Evolutionary conservation across 2,113 vertebrate genomes (phyloP).

Genomic region (Platysteira castanea): DNA sequence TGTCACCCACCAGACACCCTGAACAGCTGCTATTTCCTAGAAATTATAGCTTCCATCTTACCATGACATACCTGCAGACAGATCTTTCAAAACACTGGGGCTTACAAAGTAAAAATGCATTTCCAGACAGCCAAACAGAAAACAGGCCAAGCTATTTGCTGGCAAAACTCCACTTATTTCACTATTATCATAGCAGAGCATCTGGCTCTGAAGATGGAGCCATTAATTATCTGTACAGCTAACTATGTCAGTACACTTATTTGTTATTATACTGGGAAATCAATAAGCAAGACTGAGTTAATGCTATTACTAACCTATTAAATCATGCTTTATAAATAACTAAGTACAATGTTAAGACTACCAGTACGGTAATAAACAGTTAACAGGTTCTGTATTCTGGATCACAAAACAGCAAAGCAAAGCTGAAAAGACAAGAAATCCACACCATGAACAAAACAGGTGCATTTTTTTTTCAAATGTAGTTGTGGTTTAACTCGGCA

Average conservation of each 20-base stretch:
- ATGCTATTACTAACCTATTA: neutral
- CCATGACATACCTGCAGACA: conserved; percentile 21
- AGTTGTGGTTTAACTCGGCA: neutral
- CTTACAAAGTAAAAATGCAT: neutral
- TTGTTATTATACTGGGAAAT: neutral
- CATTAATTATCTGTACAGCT: neutral
- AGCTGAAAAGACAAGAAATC: conserved; percentile 16
- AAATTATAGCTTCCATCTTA: conserved; percentile 24
- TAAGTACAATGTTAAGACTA: neutral
- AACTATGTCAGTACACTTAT: neutral
- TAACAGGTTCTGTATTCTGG: neutral
- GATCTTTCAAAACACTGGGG: neutral
- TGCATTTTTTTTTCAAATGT: neutral
- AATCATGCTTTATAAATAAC: neutral
- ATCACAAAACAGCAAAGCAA: neutral
- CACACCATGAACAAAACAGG: neutral
- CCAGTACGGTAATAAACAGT: neutral
- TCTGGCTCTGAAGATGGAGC: neutral
- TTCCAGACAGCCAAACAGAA: conserved; percentile 9
- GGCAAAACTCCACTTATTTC: neutral
- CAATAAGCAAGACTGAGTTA: neutral
- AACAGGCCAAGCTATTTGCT: neutral
- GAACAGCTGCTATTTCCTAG: conserved; percentile 45
- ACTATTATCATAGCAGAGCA: neutral
- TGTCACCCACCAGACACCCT: conserved; percentile 32